phyloP scores from a whole-genome alignment of 2,888 invertebrate genomes.

The Rhagium mordax region DNA sequence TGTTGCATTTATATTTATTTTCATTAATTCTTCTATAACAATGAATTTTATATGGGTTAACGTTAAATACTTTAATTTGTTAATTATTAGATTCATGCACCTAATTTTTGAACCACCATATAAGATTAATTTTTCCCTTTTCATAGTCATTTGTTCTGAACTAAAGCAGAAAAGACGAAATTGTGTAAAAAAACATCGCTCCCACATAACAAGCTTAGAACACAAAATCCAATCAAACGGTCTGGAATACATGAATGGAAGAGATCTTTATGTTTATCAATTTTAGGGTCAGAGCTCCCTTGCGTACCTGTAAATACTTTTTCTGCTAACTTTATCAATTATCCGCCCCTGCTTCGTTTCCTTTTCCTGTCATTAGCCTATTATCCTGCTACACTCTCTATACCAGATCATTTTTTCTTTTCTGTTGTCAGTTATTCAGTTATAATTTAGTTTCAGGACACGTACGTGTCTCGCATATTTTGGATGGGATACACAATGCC shows the following conservation, averaged over 20 bases:
- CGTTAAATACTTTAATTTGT: too few relatives aligned
- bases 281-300: conserved; percentile 27
- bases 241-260: conserved; percentile 2
- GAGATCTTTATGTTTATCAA: conserved; percentile 9
- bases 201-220: conserved; percentile 8
- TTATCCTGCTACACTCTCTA: conserved; percentile 39
- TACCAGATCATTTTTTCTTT: conserved; percentile 28
- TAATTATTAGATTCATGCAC: too few relatives aligned
- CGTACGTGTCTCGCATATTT: not conserved
- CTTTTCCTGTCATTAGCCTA: conserved; percentile 52
- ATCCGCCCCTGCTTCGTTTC: conserved; percentile 50
- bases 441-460: not conserved
- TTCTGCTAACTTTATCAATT: conserved; percentile 52
- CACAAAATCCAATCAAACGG: conserved; percentile 15
- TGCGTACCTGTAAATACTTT: conserved; percentile 50
- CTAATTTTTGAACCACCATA: not conserved
- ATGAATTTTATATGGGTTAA: too few relatives aligned
- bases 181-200: not conserved
- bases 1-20: too few relatives aligned
- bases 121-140: not conserved
- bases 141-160: not conserved
- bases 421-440: not conserved
- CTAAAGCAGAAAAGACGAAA: not conserved
- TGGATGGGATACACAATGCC: not conserved
- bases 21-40: too few relatives aligned